Evolutionary conservation across 2,888 invertebrate species (phyloP).

Genomic region (Amphipoea oculea): DNA sequence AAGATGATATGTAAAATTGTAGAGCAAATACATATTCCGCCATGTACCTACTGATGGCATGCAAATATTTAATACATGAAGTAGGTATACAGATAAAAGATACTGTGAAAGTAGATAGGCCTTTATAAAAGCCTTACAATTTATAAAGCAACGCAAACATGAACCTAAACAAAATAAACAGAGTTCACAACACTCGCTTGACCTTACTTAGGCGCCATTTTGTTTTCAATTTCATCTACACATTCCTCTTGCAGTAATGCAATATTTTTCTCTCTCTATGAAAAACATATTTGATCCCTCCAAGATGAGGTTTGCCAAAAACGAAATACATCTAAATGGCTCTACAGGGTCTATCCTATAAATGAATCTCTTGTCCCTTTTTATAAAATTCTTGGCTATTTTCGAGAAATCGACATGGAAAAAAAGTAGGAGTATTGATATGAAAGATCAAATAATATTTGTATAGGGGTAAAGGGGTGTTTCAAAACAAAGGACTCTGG

Average conservation of each 20-base stretch:
- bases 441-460: constrained; percentile 35
- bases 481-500: background rate
- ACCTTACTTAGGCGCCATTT: constrained; percentile 37
- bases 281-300: constrained; percentile 62
- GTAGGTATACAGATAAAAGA: no score
- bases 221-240: constrained; percentile 38
- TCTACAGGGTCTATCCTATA: constrained; percentile 25
- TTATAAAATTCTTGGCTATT: constrained; percentile 54
- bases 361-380: constrained; percentile 54
- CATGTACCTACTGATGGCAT: no score
- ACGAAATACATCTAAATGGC: constrained; percentile 56
- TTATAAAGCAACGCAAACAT: constrained; percentile 9
- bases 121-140: background rate
- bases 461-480: background rate
- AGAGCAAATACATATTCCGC: no score
- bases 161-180: constrained; percentile 7
- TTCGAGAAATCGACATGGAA: constrained; percentile 43
- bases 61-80: no score
- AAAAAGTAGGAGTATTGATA: constrained; percentile 30
- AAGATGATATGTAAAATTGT: no score
- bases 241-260: constrained; percentile 47
- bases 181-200: constrained; percentile 30
- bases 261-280: constrained; percentile 29
- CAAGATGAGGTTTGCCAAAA: constrained; percentile 58
- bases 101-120: background rate